Evolutionary conservation across 2,113 vertebrate species (phyloP).

Genomic region (Aramus guarauna): DNA sequence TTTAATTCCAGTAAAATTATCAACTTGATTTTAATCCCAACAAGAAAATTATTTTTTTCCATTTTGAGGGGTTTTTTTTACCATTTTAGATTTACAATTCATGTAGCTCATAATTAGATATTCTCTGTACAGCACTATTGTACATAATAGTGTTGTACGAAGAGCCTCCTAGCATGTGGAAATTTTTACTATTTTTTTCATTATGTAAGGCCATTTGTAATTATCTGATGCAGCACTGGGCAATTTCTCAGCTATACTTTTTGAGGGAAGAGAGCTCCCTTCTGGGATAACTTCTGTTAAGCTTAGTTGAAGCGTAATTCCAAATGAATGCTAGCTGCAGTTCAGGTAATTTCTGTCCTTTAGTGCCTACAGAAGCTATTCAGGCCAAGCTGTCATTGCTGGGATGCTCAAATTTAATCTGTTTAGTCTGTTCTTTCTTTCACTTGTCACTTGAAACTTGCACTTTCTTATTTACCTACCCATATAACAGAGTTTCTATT

Average conservation of each 20-base stretch:
- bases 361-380: conserved; percentile 33
- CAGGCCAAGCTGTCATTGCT: background rate
- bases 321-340: background rate
- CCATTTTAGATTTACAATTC: background rate
- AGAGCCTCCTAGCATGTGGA: background rate
- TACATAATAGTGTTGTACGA: background rate
- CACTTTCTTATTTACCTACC: conserved; percentile 35
- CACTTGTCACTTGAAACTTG: conserved; percentile 9
- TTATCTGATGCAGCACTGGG: background rate
- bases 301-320: conserved; percentile 8
- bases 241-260: background rate
- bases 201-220: background rate
- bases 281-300: conserved; percentile 18
- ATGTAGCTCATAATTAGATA: background rate
- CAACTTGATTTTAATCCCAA: background rate
- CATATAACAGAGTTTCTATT: background rate
- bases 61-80: background rate
- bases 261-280: background rate
- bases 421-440: background rate
- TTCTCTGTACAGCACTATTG: background rate
- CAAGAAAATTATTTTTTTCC: background rate
- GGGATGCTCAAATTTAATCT: background rate
- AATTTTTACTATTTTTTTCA: background rate
- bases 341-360: conserved; percentile 31
- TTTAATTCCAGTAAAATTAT: background rate